Percentiles rank a stretch among this genome's conserved stretches.
Conservation (phyloP, 2,797 vertebrate species). For the Poeciliopsis paucimaculata region DNA sequence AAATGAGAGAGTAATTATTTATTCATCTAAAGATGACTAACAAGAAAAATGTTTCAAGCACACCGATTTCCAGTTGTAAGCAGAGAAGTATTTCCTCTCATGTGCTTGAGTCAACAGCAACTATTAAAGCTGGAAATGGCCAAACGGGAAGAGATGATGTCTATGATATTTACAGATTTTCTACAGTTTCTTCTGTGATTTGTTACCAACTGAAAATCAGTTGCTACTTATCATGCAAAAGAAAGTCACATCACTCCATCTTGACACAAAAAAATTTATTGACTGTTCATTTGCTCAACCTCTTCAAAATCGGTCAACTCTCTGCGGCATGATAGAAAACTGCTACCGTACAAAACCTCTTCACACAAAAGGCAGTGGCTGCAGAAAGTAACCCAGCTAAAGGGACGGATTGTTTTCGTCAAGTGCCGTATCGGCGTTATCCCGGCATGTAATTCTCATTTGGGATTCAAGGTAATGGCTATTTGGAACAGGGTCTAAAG, state of each 20-base stretch:
- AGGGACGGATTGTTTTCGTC: background rate
- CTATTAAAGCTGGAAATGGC: background rate
- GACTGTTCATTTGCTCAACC: background rate
- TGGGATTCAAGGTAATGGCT: background rate
- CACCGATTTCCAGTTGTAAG: background rate
- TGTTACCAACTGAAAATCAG: background rate
- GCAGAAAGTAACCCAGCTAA: constrained; percentile 10
- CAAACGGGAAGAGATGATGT: background rate
- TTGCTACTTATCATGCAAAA: background rate
- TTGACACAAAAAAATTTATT: constrained; percentile 24
- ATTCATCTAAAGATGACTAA: background rate
- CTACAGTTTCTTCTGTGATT: no score
- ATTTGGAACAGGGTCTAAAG: background rate
- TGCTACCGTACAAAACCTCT: constrained; percentile 16
- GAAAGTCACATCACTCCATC: background rate
- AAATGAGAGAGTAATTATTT: background rate
- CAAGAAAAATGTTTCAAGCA: background rate
- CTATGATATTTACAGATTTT: background rate
- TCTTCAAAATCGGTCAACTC: constrained; percentile 19
- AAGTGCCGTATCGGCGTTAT: background rate
- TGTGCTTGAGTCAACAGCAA: background rate
- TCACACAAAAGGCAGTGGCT: constrained; percentile 34
- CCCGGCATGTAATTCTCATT: background rate
- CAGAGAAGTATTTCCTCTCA: background rate
- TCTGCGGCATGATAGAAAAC: background rate